Conservation (phyloP, 2,797 vertebrate genomes). For the Mionectes olivaceus region DNA sequence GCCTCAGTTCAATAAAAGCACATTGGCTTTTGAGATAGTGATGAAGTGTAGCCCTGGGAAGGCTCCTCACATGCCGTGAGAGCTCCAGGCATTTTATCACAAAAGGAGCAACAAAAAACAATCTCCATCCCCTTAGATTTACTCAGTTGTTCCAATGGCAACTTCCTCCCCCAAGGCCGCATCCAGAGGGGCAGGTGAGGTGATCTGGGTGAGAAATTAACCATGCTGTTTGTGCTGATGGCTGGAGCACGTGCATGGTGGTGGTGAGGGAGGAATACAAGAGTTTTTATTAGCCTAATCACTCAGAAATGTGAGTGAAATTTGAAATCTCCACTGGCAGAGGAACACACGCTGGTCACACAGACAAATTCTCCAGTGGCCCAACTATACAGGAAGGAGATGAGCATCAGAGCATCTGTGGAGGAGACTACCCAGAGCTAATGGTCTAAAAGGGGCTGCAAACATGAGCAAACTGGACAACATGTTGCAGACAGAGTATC, state of each 20-base stretch:
- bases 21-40: neutral
- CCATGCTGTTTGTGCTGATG: neutral
- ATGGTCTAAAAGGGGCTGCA: neutral
- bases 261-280: neutral
- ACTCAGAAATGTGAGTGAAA: neutral
- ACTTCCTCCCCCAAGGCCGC: neutral
- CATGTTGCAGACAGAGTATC: neutral
- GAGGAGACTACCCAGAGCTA: neutral
- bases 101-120: neutral
- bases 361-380: neutral
- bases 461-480: neutral
- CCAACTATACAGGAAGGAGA: neutral
- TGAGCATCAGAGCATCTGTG: neutral
- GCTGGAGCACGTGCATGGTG: neutral
- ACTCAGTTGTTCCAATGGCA: too few relatives aligned
- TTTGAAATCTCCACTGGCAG: neutral
- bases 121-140: neutral
- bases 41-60: neutral
- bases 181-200: neutral
- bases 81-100: neutral
- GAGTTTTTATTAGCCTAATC: neutral
- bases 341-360: accelerated
- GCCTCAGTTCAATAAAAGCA: neutral
- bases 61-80: neutral
- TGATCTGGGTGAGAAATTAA: neutral